Percentiles rank a stretch among this genome's conserved stretches.
These are phyloP conservation scores for Drosophila tsacasi DNA, from an alignment of 1,140 invertebrate species.

Conservation along the genomic window DNA sequence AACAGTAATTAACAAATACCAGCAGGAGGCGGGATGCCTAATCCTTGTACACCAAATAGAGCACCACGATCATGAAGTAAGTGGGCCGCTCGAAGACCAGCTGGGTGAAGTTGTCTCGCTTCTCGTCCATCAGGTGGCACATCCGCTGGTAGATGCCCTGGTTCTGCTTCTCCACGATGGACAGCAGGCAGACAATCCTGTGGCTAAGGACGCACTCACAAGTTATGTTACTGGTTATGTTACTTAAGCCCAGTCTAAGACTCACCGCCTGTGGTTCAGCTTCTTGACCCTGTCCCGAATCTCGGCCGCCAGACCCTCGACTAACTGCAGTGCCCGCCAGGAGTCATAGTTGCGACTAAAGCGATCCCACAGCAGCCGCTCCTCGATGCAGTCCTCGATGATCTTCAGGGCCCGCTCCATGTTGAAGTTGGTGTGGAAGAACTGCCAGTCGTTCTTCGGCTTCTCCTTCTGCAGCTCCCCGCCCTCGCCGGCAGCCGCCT, in stretches of 20 bases:
- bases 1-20: constrained; percentile 26
- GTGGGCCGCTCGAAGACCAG: constrained; percentile 79
- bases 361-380: constrained; percentile 82
- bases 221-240: neutral
- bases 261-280: constrained; percentile 79
- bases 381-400: constrained; percentile 80
- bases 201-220: constrained; percentile 51
- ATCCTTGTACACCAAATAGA: constrained; percentile 80
- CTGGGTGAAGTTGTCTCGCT: constrained; percentile 80
- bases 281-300: constrained; percentile 80
- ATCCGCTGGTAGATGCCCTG: constrained; percentile 79
- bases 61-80: constrained; percentile 79
- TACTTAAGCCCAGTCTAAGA: neutral
- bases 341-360: constrained; percentile 82
- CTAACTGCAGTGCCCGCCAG: constrained; percentile 78
- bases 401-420: constrained; percentile 82
- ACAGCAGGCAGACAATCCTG: constrained; percentile 80
- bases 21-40: constrained; percentile 14
- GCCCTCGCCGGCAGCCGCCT: constrained; percentile 18
- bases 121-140: constrained; percentile 80
- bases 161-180: constrained; percentile 81
- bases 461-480: constrained; percentile 60
- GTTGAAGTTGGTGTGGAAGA: constrained; percentile 83
- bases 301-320: constrained; percentile 73
- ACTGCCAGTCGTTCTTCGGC: constrained; percentile 79